Evolutionary conservation across 2,113 vertebrate genomes (phyloP).

Genomic region (Vulpes ferrilata): DNA sequence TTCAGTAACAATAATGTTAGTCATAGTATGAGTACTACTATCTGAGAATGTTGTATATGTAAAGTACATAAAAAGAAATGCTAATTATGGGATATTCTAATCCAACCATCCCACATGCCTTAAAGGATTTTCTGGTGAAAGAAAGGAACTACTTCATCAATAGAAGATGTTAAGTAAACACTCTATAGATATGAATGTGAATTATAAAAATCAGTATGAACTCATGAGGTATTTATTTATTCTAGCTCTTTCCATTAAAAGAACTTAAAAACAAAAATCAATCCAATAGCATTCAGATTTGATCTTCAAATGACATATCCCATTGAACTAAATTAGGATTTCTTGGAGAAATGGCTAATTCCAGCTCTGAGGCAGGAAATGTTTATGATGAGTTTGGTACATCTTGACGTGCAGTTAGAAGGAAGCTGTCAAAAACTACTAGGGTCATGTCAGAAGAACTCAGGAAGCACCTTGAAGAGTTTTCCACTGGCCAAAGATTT

Average conservation of each 20-base stretch:
- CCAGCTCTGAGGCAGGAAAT: not conserved
- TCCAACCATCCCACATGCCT: not conserved
- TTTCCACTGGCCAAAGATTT: not conserved
- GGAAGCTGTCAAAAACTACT: not conserved
- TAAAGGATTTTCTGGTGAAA: constrained; percentile 30
- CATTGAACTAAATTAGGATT: constrained; percentile 8
- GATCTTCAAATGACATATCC: constrained; percentile 26
- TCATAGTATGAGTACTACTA: not conserved
- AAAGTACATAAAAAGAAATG: constrained; percentile 29
- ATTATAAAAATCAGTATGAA: constrained; percentile 14
- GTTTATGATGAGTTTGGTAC: not conserved
- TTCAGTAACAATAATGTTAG: constrained; percentile 51
- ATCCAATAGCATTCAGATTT: not conserved
- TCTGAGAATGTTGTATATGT: constrained; percentile 6
- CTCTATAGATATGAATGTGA: not conserved
- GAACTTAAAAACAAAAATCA: constrained; percentile 7
- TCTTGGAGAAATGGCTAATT: constrained; percentile 53
- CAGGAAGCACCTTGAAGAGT: constrained; percentile 26
- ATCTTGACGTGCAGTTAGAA: constrained; percentile 9
- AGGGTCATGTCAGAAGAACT: not conserved
- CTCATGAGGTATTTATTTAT: not conserved
- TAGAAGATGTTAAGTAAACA: constrained; percentile 11
- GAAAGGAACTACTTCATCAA: not conserved
- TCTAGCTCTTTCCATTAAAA: not conserved
- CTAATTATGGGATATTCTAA: constrained; percentile 15